Conservation (phyloP, 2,113 vertebrate species). For the human (Homo sapiens) region DNA sequence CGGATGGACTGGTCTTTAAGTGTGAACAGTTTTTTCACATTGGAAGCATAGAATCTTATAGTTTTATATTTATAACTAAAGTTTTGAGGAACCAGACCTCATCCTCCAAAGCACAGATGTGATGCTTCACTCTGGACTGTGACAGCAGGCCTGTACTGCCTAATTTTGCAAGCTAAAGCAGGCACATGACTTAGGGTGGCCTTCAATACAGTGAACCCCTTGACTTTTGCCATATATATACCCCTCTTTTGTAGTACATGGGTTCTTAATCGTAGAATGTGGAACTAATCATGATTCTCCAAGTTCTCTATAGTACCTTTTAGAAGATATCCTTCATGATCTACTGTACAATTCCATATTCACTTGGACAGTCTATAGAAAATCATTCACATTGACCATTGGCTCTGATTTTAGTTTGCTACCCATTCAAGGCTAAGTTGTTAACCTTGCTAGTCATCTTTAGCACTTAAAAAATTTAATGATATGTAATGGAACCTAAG, state of each 20-base stretch:
- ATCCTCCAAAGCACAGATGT: not conserved
- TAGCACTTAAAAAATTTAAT: not conserved
- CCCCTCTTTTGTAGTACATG: not conserved
- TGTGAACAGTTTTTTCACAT: not conserved
- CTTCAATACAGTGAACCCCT: not conserved
- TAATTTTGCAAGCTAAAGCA: not conserved
- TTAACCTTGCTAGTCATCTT: not conserved
- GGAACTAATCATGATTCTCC: not conserved
- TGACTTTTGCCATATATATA: not conserved
- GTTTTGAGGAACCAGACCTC: not conserved
- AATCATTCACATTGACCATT: not conserved
- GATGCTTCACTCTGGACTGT: not conserved
- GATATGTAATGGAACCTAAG: not conserved
- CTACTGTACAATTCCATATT: not conserved
- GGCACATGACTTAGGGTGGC: not conserved
- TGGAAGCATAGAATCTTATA: not conserved
- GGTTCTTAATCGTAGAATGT: not conserved
- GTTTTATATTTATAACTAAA: conserved; percentile 42
- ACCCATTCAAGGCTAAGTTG: not conserved
- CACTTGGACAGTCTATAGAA: not conserved
- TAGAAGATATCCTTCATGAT: not conserved
- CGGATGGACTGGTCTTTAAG: not conserved
- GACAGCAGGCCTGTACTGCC: not conserved
- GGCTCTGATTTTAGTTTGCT: not conserved
- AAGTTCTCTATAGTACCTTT: not conserved